phyloP scores from a whole-genome alignment of 2,113 vertebrate species.

The Beaufortia kweichowensis region DNA sequence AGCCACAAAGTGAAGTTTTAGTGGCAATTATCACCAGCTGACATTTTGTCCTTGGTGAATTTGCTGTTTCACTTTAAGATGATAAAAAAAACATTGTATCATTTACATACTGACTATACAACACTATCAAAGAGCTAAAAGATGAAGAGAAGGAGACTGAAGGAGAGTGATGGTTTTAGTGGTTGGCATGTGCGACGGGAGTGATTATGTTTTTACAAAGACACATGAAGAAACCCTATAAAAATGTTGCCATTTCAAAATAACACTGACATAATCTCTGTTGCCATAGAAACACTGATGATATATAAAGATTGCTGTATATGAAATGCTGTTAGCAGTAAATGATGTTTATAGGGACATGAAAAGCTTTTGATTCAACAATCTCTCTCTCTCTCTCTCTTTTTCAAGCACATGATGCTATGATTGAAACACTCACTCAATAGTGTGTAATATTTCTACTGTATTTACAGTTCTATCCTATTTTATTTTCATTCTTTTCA shows the following conservation, averaged over 20 bases:
- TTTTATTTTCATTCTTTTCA: too few relatives aligned
- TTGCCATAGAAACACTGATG: slow-evolving; percentile 43
- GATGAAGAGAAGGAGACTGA: not conserved
- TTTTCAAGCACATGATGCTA: too few relatives aligned
- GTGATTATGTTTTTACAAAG: slow-evolving; percentile 22
- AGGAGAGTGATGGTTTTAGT: not conserved
- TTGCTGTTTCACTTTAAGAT: too few relatives aligned
- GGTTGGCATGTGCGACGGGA: not conserved
- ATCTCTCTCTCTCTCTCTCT: not conserved
- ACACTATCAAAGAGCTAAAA: too few relatives aligned
- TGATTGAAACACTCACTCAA: too few relatives aligned
- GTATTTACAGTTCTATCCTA: too few relatives aligned
- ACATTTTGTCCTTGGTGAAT: too few relatives aligned
- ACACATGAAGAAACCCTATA: slow-evolving; percentile 41
- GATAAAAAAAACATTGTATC: too few relatives aligned
- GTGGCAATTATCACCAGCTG: too few relatives aligned
- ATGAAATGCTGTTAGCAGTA: not conserved
- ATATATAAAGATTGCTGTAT: slow-evolving; percentile 9
- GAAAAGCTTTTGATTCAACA: not conserved
- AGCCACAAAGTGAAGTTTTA: too few relatives aligned
- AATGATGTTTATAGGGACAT: not conserved
- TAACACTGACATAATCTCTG: slow-evolving; percentile 25
- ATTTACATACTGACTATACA: too few relatives aligned
- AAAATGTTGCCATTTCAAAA: slow-evolving; percentile 10
- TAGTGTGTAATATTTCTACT: too few relatives aligned